phyloP scores from a whole-genome alignment of 2,888 invertebrate genomes.

The Volucella bombylans region DNA sequence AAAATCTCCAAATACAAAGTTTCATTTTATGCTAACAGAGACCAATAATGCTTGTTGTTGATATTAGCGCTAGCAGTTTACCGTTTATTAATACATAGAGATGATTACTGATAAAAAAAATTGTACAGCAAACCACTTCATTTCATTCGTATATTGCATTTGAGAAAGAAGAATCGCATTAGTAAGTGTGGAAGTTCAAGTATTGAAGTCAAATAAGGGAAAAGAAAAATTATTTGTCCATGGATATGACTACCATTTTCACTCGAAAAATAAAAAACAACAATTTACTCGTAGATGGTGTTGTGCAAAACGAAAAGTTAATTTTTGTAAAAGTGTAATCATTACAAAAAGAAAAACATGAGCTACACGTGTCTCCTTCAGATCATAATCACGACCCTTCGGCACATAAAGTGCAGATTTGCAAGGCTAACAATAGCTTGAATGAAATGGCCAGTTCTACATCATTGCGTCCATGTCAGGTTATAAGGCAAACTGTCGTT shows the following conservation, averaged over 20 bases:
- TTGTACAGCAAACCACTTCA: neutral
- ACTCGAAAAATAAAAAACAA: neutral
- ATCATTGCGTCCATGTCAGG: too few relatives aligned
- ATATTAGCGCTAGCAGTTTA: neutral
- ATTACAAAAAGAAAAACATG: too few relatives aligned
- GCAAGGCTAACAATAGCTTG: neutral
- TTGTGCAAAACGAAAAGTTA: slow-evolving; percentile 7
- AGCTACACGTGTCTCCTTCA: too few relatives aligned
- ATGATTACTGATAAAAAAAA: neutral
- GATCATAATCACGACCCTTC: slow-evolving; percentile 22
- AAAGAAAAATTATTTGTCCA: slow-evolving; percentile 10
- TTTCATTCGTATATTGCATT: too few relatives aligned
- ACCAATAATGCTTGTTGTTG: slow-evolving; percentile 1
- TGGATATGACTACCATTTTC: slow-evolving; percentile 4
- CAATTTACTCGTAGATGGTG: too few relatives aligned
- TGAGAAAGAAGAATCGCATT: slow-evolving; percentile 15
- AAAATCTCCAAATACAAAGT: too few relatives aligned
- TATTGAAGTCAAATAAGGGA: neutral
- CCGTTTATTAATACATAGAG: slow-evolving; percentile 6
- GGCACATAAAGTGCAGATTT: slow-evolving; percentile 20
- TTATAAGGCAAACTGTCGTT: too few relatives aligned
- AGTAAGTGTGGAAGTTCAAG: neutral
- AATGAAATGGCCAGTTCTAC: too few relatives aligned
- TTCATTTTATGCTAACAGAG: too few relatives aligned
- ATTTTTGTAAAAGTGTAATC: slow-evolving; percentile 10